Conservation (phyloP, 1,140 invertebrate species). For the Ridgeia piscesae region DNA sequence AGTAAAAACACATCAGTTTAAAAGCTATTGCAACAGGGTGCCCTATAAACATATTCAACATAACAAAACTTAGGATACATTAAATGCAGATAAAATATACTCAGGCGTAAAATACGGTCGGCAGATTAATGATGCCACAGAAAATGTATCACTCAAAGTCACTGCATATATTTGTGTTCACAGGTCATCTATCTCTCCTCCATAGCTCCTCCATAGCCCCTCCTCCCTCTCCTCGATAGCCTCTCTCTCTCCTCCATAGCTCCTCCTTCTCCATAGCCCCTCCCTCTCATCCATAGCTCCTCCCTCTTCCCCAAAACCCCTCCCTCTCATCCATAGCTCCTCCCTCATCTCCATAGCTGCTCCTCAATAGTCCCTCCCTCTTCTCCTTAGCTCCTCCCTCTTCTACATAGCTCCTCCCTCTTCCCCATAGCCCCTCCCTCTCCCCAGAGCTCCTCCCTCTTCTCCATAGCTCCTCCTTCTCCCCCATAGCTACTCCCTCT, state of each 20-base stretch:
- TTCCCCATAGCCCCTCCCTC: too few species aligned
- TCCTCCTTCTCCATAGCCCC: not conserved
- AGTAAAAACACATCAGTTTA: not conserved
- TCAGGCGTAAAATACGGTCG: not conserved
- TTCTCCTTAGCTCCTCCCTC: not conserved
- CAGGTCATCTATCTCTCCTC: not conserved
- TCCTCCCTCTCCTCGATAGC: too few species aligned
- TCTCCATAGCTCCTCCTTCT: not conserved
- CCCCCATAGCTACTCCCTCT: not conserved
- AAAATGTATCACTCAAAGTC: not conserved
- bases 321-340: not conserved
- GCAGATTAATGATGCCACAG: not conserved
- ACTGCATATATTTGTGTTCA: not conserved
- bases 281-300: not conserved
- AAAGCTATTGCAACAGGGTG: not conserved
- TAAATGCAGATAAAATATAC: not conserved
- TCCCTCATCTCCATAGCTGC: not conserved
- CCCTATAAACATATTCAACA: not conserved
- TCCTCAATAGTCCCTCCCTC: not conserved
- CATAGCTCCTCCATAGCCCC: not conserved
- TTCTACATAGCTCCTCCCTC: not conserved
- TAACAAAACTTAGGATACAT: not conserved
- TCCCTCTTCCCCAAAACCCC: not conserved
- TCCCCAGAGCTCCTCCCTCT: not conserved
- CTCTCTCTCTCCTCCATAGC: not conserved